Evolutionary conservation across 2,888 invertebrate genomes (phyloP).

Genomic region (Himalopsyche anomala): DNA sequence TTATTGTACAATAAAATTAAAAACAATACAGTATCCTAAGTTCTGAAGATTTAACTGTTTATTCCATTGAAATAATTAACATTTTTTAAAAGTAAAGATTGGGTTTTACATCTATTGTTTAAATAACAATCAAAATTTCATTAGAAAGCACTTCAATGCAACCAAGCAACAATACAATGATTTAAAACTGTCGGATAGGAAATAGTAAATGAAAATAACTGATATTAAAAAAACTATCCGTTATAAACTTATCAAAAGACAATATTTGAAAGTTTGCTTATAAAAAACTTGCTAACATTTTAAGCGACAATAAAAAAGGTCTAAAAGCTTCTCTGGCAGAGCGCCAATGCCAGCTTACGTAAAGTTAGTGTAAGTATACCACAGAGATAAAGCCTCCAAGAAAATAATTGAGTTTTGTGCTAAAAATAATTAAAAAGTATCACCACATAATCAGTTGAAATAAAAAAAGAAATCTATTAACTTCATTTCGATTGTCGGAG

Average conservation of each 20-base stretch:
- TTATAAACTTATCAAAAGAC: background rate
- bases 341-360: background rate
- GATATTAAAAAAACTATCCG: background rate
- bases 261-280: background rate
- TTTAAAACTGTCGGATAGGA: background rate
- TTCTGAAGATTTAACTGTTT: too few relatives aligned
- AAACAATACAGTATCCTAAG: too few relatives aligned
- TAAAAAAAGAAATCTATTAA: too few relatives aligned
- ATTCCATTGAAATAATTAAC: too few relatives aligned
- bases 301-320: conserved; percentile 2
- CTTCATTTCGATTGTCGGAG: too few relatives aligned
- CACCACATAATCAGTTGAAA: too few relatives aligned
- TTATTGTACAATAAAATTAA: too few relatives aligned
- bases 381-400: background rate
- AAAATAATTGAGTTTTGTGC: background rate
- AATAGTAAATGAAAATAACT: background rate
- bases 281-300: background rate
- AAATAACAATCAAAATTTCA: too few relatives aligned
- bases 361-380: background rate
- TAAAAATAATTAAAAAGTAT: too few relatives aligned
- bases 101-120: too few relatives aligned
- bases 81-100: too few relatives aligned
- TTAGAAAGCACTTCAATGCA: too few relatives aligned
- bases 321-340: background rate
- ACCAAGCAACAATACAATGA: background rate